phyloP scores from a whole-genome alignment of 2,113 vertebrate genomes.

The Spea bombifrons region DNA sequence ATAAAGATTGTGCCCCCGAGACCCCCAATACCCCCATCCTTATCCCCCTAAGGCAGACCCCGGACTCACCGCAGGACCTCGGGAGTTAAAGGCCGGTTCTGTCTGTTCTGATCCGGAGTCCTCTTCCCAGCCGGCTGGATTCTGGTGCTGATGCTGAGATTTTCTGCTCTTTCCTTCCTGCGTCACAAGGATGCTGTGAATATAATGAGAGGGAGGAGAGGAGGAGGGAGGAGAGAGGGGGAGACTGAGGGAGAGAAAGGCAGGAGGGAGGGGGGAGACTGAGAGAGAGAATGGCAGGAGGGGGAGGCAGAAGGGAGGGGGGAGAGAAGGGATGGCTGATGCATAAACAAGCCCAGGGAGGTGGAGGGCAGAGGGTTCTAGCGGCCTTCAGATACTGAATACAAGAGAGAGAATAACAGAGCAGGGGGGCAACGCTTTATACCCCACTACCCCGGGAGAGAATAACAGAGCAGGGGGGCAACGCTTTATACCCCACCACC shows the following conservation, averaged over 20 bases:
- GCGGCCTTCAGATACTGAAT: background rate
- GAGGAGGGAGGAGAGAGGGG: background rate
- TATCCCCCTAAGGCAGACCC: too few relatives aligned
- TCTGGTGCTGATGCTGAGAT: constrained; percentile 7
- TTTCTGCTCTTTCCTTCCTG: constrained; percentile 8
- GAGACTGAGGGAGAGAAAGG: background rate
- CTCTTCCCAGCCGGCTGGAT: background rate
- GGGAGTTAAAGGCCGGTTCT: too few relatives aligned
- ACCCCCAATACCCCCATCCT: too few relatives aligned
- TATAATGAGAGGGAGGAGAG: constrained; percentile 25
- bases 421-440: too few relatives aligned
- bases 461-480: background rate
- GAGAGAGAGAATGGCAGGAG: too few relatives aligned
- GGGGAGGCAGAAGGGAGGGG: too few relatives aligned
- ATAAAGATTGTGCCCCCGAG: too few relatives aligned
- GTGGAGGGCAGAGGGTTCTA: too few relatives aligned
- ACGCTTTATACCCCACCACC: too few relatives aligned
- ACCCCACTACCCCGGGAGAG: background rate
- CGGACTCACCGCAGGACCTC: constrained; percentile 36
- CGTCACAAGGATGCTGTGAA: constrained; percentile 19
- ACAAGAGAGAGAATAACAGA: background rate
- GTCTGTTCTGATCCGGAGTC: background rate
- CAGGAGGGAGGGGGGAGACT: background rate
- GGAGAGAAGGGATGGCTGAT: too few relatives aligned
- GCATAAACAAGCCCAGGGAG: too few relatives aligned